Conservation (phyloP, 2,797 vertebrate genomes). For the Lacerta bilineata region DNA sequence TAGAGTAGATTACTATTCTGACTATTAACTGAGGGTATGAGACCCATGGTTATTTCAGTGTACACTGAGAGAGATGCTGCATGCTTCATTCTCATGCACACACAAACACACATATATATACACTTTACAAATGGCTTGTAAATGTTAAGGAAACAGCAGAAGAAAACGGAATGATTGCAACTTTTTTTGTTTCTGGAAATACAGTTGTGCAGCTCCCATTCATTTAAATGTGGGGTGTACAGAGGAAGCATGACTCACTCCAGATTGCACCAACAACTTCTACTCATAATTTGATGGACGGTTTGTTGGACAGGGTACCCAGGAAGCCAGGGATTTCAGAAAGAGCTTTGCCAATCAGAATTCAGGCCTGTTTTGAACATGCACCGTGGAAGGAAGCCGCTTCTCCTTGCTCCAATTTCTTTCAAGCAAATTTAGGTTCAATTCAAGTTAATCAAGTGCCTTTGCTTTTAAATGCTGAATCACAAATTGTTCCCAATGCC, state of each 20-base stretch:
- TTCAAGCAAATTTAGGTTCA: not conserved
- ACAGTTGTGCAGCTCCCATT: not conserved
- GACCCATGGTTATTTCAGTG: slow-evolving; percentile 67
- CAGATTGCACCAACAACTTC: not conserved
- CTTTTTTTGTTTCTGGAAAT: not conserved
- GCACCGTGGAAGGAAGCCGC: not conserved
- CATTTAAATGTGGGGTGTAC: not conserved
- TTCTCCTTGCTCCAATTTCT: not conserved
- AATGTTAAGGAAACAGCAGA: slow-evolving; percentile 54
- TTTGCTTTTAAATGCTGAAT: not conserved
- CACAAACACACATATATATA: slow-evolving; percentile 53
- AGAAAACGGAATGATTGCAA: slow-evolving; percentile 17
- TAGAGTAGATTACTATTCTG: slow-evolving; percentile 57
- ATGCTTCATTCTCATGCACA: slow-evolving; percentile 56
- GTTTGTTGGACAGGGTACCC: too few species aligned
- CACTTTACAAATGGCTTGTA: slow-evolving; percentile 81
- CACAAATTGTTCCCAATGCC: not conserved
- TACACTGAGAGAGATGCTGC: slow-evolving; percentile 57
- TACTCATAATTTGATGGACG: not conserved
- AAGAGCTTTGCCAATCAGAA: not conserved
- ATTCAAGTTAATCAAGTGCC: not conserved
- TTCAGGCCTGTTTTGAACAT: not conserved
- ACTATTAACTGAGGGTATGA: slow-evolving; percentile 52
- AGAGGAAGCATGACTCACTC: not conserved
- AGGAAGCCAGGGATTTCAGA: too few species aligned